Evolutionary conservation across 35 echinoderm and acorn worm genomes (phyloP), one percentile per base, ranked within the genome.

Genomic region (Lytechinus pictus): DNA sequence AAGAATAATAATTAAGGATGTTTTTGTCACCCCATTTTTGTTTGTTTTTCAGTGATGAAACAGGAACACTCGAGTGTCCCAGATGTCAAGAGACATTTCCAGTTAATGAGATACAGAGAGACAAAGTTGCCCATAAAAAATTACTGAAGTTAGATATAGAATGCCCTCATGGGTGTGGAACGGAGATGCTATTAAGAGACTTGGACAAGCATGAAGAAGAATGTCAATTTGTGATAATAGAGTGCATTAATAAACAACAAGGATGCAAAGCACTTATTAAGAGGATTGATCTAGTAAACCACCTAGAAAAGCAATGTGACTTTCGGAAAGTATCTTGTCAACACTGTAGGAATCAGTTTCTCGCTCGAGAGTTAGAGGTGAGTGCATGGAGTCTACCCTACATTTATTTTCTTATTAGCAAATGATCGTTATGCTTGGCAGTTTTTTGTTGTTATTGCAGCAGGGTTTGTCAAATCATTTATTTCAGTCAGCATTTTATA

Each of bases 161-260:
- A 27, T 93, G 92, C 54, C 92, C 92, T 2, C 28, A 51, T 55
- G 96, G 96, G 29, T 96, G 96, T 61, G 71, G 27, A 29, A 54
- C 61, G 5, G 86, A 94, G 28, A 54, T 96, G 72, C 24, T 57
- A 21, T 52, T 96, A 16, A 96, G 89, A 88, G 87, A 95, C 14
- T 58, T 96, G 52, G 93, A 95, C 52, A 66, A 95, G 54, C 96
- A 96, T 53, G 53, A 96, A 53, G 57, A 96, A 51, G 96, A 96
- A 33, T 96, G 96, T 57, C 53, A 54, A 9, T 96, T 87, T 89
- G 94, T 89, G 16, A n/a, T 96, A 16, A 95, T 96, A 28, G 86
- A 95, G 12, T 96, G 96, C 27, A 91, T 96, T 10, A 51, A 96
- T 56, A 94, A 58, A 27, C 24, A 54, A 55, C 94, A 94, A 55